Evolutionary conservation across 2,888 invertebrate species (phyloP).

Genomic region (Drosophila bunnanda): DNA sequence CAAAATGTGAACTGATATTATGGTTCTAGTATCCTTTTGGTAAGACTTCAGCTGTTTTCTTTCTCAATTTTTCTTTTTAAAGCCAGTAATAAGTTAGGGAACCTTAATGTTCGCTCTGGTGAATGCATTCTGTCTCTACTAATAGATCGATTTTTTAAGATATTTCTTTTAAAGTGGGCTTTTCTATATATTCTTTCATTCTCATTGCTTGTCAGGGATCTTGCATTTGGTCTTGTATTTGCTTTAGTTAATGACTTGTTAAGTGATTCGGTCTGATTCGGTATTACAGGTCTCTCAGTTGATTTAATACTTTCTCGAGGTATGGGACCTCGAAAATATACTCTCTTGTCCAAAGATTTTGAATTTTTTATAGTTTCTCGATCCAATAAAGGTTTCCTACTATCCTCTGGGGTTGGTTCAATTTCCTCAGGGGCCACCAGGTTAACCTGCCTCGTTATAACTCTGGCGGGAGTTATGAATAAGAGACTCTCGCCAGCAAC

Average conservation of each 20-base stretch:
- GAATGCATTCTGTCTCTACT: background rate
- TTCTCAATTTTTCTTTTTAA: background rate
- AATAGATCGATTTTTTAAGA: background rate
- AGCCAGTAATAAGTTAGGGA: background rate
- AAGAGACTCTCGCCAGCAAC: slow-evolving; percentile 1
- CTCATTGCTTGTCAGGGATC: too few relatives aligned
- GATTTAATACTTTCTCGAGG: background rate
- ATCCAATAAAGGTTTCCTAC: background rate
- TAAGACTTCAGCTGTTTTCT: background rate
- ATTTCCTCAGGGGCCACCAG: background rate
- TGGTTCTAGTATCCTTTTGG: background rate
- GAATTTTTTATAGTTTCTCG: background rate
- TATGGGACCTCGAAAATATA: background rate
- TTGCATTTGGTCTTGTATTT: background rate
- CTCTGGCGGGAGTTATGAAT: background rate
- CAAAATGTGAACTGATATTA: background rate
- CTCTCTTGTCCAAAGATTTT: background rate
- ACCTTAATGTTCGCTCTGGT: background rate
- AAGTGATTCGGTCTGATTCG: background rate
- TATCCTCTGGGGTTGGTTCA: too few relatives aligned
- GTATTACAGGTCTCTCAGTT: background rate
- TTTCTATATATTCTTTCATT: background rate
- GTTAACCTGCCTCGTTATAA: background rate
- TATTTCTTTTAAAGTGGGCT: background rate
- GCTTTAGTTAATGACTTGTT: background rate